A percentile compares a stretch with the other conserved stretches of the same genome.
Evolutionary conservation across 30 jellyfish, hydroid and myxozoan genomes (phyloP).

Genomic region (Hydractinia symbiolongicarpus): DNA sequence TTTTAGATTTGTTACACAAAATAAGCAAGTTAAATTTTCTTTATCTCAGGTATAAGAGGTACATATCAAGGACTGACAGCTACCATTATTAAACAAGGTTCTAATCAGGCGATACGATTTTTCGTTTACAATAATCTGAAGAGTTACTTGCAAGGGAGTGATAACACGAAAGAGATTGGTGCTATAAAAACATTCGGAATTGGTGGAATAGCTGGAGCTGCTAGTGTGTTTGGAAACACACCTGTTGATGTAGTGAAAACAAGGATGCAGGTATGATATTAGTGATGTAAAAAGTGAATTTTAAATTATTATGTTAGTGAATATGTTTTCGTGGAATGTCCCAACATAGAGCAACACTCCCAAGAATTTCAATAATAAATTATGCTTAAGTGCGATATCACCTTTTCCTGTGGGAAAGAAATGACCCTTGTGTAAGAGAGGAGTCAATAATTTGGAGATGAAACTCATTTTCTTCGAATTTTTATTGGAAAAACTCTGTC

Average conservation of each 20-base stretch:
- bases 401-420: too few relatives aligned
- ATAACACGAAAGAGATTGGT: slow-evolving; percentile 86
- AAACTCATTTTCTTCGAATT: too few relatives aligned
- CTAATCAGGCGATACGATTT: slow-evolving; percentile 90
- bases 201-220: slow-evolving; percentile 99
- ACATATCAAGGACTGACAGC: slow-evolving; percentile 92
- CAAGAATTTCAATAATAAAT: too few relatives aligned
- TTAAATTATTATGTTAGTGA: too few relatives aligned
- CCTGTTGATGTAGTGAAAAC: slow-evolving; percentile 94
- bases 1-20: background rate
- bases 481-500: too few relatives aligned
- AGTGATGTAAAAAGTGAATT: background rate
- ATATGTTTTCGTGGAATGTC: too few relatives aligned
- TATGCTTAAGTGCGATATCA: too few relatives aligned
- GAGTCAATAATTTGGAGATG: too few relatives aligned
- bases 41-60: slow-evolving; percentile 66
- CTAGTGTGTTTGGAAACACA: slow-evolving; percentile 96
- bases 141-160: slow-evolving; percentile 84
- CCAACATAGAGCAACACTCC: too few relatives aligned
- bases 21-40: background rate
- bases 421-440: too few relatives aligned
- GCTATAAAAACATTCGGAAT: slow-evolving; percentile 71
- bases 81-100: slow-evolving; percentile 84
- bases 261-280: slow-evolving; percentile 77
- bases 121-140: slow-evolving; percentile 88